Conservation (phyloP, 2,797 vertebrate genomes). For the Pogoniulus pusillus region DNA sequence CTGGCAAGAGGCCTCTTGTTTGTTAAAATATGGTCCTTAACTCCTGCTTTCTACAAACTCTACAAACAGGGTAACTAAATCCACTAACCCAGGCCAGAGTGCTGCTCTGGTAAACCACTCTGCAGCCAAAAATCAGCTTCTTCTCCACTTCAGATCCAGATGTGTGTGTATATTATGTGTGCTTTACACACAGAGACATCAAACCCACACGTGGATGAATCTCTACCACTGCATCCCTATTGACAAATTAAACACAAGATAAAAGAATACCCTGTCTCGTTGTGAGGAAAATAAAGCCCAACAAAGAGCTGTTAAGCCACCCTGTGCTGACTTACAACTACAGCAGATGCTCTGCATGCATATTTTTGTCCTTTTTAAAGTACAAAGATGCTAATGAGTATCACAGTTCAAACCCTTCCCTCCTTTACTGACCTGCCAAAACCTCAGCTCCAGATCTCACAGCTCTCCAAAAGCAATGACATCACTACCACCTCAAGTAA, state of each 20-base stretch:
- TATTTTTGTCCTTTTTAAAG: conserved; percentile 6
- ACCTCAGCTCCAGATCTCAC: background rate
- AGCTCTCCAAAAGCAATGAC: background rate
- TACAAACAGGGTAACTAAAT: background rate
- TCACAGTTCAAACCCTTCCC: background rate
- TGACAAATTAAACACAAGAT: background rate
- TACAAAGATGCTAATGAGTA: background rate
- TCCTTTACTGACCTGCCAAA: conserved; percentile 56
- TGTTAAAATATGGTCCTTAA: background rate
- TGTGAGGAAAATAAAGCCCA: background rate
- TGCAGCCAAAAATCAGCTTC: background rate
- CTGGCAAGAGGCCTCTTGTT: background rate
- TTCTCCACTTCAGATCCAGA: background rate
- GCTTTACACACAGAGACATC: background rate
- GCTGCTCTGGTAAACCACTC: background rate
- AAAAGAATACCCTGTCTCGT: background rate
- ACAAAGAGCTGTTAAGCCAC: background rate
- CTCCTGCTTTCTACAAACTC: background rate
- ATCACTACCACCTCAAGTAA: conserved; percentile 14
- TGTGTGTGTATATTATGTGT: rapidly evolving
- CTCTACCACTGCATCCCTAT: background rate
- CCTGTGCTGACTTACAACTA: background rate
- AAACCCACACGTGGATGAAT: background rate
- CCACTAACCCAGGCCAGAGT: background rate
- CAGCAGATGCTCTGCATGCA: background rate